Evolutionary conservation across 2,888 invertebrate genomes (phyloP).

Genomic region (Dexiosoma caninum): DNA sequence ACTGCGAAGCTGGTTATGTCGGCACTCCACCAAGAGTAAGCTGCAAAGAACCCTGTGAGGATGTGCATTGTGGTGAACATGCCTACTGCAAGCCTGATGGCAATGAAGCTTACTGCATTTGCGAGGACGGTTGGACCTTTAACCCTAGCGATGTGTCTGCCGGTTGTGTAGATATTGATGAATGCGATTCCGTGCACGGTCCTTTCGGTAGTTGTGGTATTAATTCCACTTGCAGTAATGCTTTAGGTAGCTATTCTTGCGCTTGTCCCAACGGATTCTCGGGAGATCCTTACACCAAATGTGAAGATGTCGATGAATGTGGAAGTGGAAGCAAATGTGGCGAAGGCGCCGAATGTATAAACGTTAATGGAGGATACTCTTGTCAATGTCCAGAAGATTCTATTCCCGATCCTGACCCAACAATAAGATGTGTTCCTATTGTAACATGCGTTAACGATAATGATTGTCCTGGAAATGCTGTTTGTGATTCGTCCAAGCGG

Average conservation of each 20-base stretch:
- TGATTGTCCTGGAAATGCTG: conserved; percentile 93
- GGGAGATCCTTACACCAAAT: conserved; percentile 89
- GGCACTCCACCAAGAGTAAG: conserved; percentile 88
- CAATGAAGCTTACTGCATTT: conserved; percentile 92
- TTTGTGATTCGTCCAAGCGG: conserved; percentile 87
- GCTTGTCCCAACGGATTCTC: conserved; percentile 90
- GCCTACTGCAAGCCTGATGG: conserved; percentile 93
- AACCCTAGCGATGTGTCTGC: conserved; percentile 92
- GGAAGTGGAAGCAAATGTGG: conserved; percentile 85
- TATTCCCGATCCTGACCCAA: conserved; percentile 90
- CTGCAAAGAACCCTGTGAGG: conserved; percentile 95
- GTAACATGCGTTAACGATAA: conserved; percentile 86
- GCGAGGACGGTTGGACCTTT: conserved; percentile 95
- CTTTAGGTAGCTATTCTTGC: conserved; percentile 88
- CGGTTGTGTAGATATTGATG: conserved; percentile 94
- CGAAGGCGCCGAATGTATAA: conserved; percentile 87
- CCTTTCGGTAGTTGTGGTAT: conserved; percentile 90
- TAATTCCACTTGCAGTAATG: conserved; percentile 89
- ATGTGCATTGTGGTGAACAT: conserved; percentile 92
- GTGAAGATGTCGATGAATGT: conserved; percentile 92
- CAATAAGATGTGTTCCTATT: conserved; percentile 88
- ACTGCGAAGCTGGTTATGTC: conserved; percentile 88
- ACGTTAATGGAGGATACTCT: conserved; percentile 85
- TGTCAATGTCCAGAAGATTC: conserved; percentile 91
- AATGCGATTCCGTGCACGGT: conserved; percentile 89